A percentile compares a stretch with the other conserved stretches of the same genome.
Conservation (phyloP, 2,888 invertebrate genomes). For the Pammene aurita region DNA sequence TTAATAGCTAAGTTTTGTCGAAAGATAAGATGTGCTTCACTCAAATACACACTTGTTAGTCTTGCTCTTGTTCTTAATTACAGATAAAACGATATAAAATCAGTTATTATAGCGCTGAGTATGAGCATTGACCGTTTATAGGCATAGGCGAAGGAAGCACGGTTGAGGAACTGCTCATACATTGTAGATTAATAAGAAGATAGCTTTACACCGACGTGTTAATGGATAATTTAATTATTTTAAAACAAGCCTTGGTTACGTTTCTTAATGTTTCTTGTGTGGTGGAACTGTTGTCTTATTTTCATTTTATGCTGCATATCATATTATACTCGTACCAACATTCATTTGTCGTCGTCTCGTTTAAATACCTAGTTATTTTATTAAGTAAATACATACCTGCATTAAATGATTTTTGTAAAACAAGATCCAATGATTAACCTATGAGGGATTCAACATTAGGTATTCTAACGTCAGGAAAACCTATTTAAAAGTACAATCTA, state of each 20-base stretch:
- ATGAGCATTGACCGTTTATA: background rate
- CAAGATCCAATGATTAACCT: background rate
- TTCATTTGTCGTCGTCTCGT: no score
- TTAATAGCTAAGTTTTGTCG: no score
- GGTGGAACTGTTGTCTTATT: no score
- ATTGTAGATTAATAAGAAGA: slow-evolving; percentile 34
- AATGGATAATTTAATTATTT: slow-evolving; percentile 25
- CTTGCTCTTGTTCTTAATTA: no score
- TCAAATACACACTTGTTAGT: no score
- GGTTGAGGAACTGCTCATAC: slow-evolving; percentile 32
- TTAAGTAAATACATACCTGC: no score
- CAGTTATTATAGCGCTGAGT: background rate
- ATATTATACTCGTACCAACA: no score
- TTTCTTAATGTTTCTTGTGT: background rate
- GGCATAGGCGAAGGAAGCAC: slow-evolving; percentile 26
- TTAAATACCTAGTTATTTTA: no score
- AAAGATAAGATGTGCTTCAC: no score
- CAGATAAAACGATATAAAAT: no score
- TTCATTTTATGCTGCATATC: no score
- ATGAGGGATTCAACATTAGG: no score
- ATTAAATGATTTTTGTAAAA: background rate
- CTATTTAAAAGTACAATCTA: slow-evolving; percentile 14
- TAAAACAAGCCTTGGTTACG: background rate
- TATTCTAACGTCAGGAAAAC: slow-evolving; percentile 2
- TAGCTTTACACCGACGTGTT: slow-evolving; percentile 16